These are phyloP conservation scores for Agelas oroides DNA, from an alignment of 37 sponge, comb jelly and placozoan genomes.

Conservation along the genomic window DNA sequence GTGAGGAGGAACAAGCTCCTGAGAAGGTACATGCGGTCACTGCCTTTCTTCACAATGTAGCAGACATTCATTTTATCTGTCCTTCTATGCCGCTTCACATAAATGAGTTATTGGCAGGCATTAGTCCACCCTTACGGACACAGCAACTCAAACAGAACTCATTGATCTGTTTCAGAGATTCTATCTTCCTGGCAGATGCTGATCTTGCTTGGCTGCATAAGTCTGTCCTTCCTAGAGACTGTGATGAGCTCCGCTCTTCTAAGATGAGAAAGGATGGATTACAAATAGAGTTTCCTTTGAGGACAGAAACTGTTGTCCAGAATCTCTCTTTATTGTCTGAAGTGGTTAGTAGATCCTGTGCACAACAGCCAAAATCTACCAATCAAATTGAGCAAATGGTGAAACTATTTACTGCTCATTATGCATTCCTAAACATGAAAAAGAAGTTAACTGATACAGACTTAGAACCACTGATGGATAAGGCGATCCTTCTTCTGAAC, in stretches of 20 bases:
- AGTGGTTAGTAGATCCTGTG: not conserved
- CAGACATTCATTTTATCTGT: slow-evolving; percentile 31
- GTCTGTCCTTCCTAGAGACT: slow-evolving; percentile 18
- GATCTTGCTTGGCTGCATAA: slow-evolving; percentile 6
- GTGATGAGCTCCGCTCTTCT: not conserved
- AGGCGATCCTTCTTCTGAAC: not conserved
- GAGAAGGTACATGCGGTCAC: not conserved
- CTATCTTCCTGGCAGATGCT: slow-evolving; percentile 1
- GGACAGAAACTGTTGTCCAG: slow-evolving; percentile 10
- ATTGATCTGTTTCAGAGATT: slow-evolving; percentile 16
- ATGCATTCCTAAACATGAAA: slow-evolving; percentile 21
- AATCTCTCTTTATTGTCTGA: slow-evolving; percentile 24
- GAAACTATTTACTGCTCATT: slow-evolving; percentile 32
- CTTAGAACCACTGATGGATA: not conserved
- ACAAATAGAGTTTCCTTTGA: slow-evolving; percentile 19
- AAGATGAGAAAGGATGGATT: not conserved
- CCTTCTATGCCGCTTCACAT: not conserved
- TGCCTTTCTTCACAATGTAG: not conserved
- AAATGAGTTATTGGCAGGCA: not conserved
- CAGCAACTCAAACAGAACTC: not conserved
- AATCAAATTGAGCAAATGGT: too few relatives aligned
- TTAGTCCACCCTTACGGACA: not conserved
- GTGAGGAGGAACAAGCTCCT: not conserved
- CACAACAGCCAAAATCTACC: not conserved
- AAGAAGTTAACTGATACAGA: not conserved